Percentiles rank a stretch among this genome's conserved stretches.
phyloP scores from a whole-genome alignment of 2,797 vertebrate genomes.

The Acanthurus leucopareius region DNA sequence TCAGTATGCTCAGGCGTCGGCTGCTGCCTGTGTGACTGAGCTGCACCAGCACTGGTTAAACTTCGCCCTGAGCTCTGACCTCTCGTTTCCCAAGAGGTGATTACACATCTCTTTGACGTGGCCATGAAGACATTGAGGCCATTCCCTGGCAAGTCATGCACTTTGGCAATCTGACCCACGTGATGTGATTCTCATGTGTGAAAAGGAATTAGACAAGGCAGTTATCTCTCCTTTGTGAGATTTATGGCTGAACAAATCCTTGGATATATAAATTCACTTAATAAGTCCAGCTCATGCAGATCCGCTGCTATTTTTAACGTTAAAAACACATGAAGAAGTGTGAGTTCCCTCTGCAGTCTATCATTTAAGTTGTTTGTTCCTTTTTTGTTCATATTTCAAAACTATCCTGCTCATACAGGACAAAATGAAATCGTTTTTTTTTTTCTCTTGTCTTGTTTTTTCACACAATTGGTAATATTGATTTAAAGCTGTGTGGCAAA shows the following conservation, averaged over 20 bases:
- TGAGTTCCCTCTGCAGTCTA: background rate
- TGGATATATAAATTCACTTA: conserved; percentile 1
- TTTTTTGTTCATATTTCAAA: background rate
- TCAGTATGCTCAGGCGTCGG: conserved; percentile 15
- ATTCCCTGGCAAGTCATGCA: background rate
- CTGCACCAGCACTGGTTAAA: conserved; percentile 64
- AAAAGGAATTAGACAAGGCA: conserved; percentile 36
- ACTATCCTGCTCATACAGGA: background rate
- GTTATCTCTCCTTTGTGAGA: conserved; percentile 13
- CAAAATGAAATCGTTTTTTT: conserved; percentile 5
- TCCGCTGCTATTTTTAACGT: background rate
- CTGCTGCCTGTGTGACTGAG: conserved; percentile 63
- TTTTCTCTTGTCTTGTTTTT: conserved; percentile 1
- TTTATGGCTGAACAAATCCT: background rate
- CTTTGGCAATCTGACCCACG: conserved; percentile 16
- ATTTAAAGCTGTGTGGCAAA: conserved; percentile 39
- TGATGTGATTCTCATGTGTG: conserved; percentile 42
- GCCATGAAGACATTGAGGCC: conserved; percentile 12
- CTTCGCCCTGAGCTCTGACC: conserved; percentile 58
- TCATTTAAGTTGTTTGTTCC: background rate
- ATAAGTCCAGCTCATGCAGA: conserved; percentile 1
- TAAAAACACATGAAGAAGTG: background rate
- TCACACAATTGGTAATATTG: conserved; percentile 21
- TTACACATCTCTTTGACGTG: conserved; percentile 34
- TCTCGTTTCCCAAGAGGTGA: conserved; percentile 51